phyloP scores from a whole-genome alignment of 2,888 invertebrate genomes.

The Aporophyla lueneburgensis region DNA sequence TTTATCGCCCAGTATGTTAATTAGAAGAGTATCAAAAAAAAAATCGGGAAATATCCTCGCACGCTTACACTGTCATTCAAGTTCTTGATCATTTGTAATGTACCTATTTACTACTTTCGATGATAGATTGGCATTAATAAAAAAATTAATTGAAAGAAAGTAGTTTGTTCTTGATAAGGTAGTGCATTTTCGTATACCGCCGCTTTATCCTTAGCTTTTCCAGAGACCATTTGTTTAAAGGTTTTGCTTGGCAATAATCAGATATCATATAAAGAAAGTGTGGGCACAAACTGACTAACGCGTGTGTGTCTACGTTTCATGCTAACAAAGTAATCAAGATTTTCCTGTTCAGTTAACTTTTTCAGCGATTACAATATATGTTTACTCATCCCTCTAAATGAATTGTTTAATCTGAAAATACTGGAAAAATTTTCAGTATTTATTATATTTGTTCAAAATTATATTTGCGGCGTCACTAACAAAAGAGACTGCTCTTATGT shows the following conservation, averaged over 20 bases:
- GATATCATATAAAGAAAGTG: neutral
- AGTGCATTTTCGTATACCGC: no score
- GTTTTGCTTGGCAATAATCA: neutral
- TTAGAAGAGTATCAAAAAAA: conserved; percentile 11
- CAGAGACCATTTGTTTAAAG: neutral
- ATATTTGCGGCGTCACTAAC: no score
- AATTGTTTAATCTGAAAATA: neutral
- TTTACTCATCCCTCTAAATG: neutral
- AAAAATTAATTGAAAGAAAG: no score
- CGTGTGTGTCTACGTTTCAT: neutral
- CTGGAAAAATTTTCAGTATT: neutral
- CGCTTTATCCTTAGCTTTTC: neutral
- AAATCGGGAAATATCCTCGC: conserved; percentile 23
- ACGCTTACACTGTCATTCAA: conserved; percentile 26
- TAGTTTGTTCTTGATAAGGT: no score
- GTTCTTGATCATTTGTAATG: conserved; percentile 20
- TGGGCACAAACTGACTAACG: neutral
- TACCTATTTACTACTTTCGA: neutral
- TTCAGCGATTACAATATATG: neutral
- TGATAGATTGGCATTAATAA: no score
- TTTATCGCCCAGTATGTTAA: neutral
- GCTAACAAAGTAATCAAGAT: neutral
- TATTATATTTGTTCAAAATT: no score
- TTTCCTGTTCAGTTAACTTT: neutral
- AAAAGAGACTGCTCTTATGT: neutral